Base-by-base conservation (phyloP, 2,888 invertebrate species). In the Hypolimnas misippus region DNA sequence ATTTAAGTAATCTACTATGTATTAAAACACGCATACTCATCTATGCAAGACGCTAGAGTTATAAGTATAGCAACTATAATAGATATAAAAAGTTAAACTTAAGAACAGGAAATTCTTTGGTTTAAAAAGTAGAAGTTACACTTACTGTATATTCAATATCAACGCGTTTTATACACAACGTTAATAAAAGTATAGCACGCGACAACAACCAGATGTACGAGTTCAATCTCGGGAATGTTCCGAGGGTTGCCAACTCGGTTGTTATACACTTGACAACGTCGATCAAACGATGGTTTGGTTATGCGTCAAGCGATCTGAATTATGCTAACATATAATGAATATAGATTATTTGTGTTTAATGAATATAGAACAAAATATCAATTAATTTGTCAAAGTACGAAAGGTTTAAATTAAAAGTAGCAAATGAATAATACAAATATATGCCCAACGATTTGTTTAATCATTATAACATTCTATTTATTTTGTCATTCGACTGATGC, bases 161-260 rank as follows among this genome's bases (percentile, higher is more conserved):
- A 52, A 35, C 5, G 35, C 3, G 21, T 4, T 19, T 29, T 35
- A n/a, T 35, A 17, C 19, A 38, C 57, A 53, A 54, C 49, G 80
- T 78, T 77, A 52, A 35, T 17, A 52, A 31, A 31, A 35, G n/a
- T 25, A 31, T 19, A 74, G 78, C 70, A 75, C 73, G 76, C 78
- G 81, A 77, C 78, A 78, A 82, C 81, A 74, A 75, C 84, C 89
- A 89, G 89, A 86, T 89, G 87, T 83, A 84, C 81, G 76, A 71
- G 76, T 79, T 73, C 73, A 78, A 70, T 78, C 81, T 77, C 70
- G 68, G 76, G 77, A 74, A 82, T 80, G 76, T 73, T 73, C 75
- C 72, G 70, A 67, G 67, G 75, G 73, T 70, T 83, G 85, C 82
- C 84, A 84, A 82, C 79, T 76, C 77, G 77, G 73, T 77, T 78